Conservation (phyloP, 2,888 invertebrate genomes). For the Drosophila parthenogenetica region DNA sequence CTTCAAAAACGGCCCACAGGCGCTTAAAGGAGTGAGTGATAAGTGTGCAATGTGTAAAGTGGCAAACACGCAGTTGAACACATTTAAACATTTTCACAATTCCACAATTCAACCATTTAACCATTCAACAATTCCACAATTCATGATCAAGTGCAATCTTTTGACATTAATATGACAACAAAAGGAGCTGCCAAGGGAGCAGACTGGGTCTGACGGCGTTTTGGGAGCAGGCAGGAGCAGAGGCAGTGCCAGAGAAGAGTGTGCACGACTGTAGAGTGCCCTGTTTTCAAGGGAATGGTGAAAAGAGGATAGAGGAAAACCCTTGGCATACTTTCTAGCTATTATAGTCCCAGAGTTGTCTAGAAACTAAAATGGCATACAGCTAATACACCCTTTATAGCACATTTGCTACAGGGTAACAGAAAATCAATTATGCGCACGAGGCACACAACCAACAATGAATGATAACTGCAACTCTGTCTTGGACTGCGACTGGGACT, state of each 20-base stretch:
- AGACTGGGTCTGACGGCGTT: not conserved
- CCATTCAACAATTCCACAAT: slow-evolving; percentile 48
- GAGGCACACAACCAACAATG: slow-evolving; percentile 62
- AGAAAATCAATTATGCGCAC: slow-evolving; percentile 73
- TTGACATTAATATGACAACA: slow-evolving; percentile 81
- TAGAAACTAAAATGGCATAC: not conserved
- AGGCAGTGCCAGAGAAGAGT: not conserved
- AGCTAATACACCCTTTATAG: not conserved
- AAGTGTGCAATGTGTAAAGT: slow-evolving; percentile 62
- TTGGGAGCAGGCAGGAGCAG: not conserved
- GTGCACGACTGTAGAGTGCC: not conserved
- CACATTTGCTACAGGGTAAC: not conserved
- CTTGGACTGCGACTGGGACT: slow-evolving; percentile 18
- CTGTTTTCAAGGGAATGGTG: not conserved
- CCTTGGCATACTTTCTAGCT: too few relatives aligned
- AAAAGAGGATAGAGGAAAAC: too few relatives aligned
- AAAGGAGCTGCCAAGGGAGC: slow-evolving; percentile 44
- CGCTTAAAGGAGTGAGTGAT: slow-evolving; percentile 31
- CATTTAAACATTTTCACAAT: slow-evolving; percentile 37
- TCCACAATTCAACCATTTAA: slow-evolving; percentile 64
- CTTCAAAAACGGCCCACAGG: slow-evolving; percentile 56
- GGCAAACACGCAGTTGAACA: slow-evolving; percentile 71
- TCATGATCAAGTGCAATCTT: slow-evolving; percentile 81
- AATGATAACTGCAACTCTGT: slow-evolving; percentile 55
- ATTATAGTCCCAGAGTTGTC: too few relatives aligned